Evolutionary conservation across 1,140 invertebrate species (phyloP).

Genomic region (Megalopta genalis): DNA sequence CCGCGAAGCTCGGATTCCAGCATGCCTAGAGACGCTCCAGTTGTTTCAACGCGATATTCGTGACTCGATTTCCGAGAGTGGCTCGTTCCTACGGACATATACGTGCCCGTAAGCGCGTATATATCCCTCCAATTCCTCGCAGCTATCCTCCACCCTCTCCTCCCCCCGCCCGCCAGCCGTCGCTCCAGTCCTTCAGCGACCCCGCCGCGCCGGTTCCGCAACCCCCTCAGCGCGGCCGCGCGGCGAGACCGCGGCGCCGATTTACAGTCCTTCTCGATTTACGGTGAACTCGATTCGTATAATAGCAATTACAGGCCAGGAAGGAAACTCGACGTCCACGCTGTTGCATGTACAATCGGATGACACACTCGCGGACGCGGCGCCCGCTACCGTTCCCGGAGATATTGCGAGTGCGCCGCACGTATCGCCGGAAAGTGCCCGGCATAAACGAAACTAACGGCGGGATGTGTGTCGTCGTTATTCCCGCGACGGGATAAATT

Average conservation of each 20-base stretch:
- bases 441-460: conserved; percentile 53
- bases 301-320: conserved; percentile 7
- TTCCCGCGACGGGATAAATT: conserved; percentile 45
- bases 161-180: too few relatives aligned
- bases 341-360: conserved; percentile 4
- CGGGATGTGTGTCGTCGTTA: conserved; percentile 41
- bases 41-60: conserved; percentile 75
- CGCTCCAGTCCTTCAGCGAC: too few relatives aligned
- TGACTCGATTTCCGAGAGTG: conserved; percentile 74
- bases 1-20: conserved; percentile 67
- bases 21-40: conserved; percentile 69
- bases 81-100: conserved; percentile 49
- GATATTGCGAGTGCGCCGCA: conserved; percentile 9
- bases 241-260: conserved; percentile 7
- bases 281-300: conserved; percentile 23
- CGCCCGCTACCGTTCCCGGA: too few relatives aligned
- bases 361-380: background rate
- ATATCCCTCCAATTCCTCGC: conserved; percentile 36
- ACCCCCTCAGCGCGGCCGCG: too few relatives aligned
- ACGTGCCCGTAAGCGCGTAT: conserved; percentile 17
- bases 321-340: background rate
- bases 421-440: conserved; percentile 4
- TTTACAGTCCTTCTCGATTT: conserved; percentile 42
- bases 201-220: too few relatives aligned
- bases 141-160: too few relatives aligned